Conservation (phyloP, 2,113 vertebrate species). For the Chitala chitala region DNA sequence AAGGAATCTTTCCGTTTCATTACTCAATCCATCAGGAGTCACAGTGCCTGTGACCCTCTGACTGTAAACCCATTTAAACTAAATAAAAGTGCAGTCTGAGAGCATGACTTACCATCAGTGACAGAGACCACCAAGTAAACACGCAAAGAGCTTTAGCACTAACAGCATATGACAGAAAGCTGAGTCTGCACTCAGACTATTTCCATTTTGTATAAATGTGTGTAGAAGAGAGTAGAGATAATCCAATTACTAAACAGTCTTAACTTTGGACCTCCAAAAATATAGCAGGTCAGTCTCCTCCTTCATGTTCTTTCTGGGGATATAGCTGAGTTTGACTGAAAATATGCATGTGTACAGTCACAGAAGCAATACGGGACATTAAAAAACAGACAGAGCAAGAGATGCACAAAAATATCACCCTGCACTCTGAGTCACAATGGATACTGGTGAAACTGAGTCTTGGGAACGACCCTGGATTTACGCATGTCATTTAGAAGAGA, state of each 20-base stretch:
- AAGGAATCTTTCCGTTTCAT: conserved; percentile 52
- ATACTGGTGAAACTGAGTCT: too few species aligned
- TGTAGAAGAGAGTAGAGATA: not conserved
- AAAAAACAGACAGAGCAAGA: too few species aligned
- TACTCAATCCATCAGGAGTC: conserved; percentile 56
- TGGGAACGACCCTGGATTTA: conserved; percentile 38
- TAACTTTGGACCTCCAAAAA: too few species aligned
- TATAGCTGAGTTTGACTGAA: conserved; percentile 7
- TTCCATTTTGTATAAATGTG: not conserved
- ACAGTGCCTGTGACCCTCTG: conserved; percentile 55
- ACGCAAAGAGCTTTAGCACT: not conserved
- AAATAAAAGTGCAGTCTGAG: conserved; percentile 53
- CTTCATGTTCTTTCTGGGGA: conserved; percentile 39
- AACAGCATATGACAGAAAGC: not conserved
- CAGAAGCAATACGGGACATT: too few species aligned
- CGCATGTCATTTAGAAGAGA: conserved; percentile 43
- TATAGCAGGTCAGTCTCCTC: not conserved
- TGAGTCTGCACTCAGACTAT: not conserved
- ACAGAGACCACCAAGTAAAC: conserved; percentile 58
- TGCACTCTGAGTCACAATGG: not conserved
- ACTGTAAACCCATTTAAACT: conserved; percentile 53
- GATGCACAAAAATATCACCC: too few species aligned
- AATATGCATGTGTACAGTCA: too few species aligned
- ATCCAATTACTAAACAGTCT: not conserved
- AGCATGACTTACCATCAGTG: conserved; percentile 54